Base-by-base conservation (phyloP, 2,888 invertebrate genomes). In the Ormyrus nitidulus region DNA sequence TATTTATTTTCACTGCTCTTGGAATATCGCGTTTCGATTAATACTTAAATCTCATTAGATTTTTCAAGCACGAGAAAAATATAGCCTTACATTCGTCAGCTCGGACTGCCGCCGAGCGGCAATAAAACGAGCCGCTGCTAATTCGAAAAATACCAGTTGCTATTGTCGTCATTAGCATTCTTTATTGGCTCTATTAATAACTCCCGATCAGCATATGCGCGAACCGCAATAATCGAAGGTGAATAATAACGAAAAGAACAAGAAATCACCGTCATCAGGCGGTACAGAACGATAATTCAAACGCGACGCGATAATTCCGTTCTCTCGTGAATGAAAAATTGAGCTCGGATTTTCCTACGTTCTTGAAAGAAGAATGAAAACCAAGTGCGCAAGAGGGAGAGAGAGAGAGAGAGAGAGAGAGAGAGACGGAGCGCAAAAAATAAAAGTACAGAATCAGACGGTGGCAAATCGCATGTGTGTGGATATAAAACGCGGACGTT, bases 301-400 rank as follows among this genome's bases (percentile, higher is more conserved):
- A 13, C 13, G 54, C 46, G 64, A 48, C 51, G 62, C 71, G 71
- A 51, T 72, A 49, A 59, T 66, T 51, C 48, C 56, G 58, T 70
- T 58, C 48, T 48, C 62, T 64, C 54, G 49, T 72, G 80, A 80
- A 76, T 80, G 80, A 77, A 77, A 76, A 77, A 76, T 76, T 56
- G 51, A n/a, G 10, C 51, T 51, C 49, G 69, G 51, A 71, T 72
- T 71, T 76, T 62, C 58, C 61, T 66, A 34, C 59, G 70, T 66
- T 51, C 79, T 64, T 56, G 69, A 58, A 56, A 49, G 61, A 72
- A 62, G 66, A 75, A 80, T 76, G 80, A 76, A 75, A 71, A 61
- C 75, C 62, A 65, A 51, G 51, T 13, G 68, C 72, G 6, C 2
- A 48, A 69, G 51, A 77, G 44, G 19, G 69, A 58, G 46, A 68